phyloP scores from a whole-genome alignment of 2,888 invertebrate species.

The Drosophila kanekoi region DNA sequence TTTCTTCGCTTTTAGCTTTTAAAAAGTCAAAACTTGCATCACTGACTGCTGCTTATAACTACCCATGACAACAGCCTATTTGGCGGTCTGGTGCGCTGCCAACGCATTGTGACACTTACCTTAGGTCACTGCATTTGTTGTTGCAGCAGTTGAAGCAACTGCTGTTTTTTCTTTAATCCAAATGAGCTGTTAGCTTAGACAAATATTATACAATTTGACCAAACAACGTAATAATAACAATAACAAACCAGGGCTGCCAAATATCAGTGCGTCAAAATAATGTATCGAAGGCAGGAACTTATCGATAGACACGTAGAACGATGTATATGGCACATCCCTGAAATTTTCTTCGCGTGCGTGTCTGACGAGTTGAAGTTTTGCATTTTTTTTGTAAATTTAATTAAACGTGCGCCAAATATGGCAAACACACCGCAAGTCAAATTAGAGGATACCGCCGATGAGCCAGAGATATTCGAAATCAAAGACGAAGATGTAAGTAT shows the following conservation, averaged over 20 bases:
- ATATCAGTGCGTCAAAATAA: neutral
- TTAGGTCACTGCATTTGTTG: constrained; percentile 35
- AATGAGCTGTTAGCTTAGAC: neutral
- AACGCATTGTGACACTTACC: constrained; percentile 22
- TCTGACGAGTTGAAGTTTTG: constrained; percentile 29
- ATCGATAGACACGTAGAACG: constrained; percentile 30
- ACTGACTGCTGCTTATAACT: constrained; percentile 3
- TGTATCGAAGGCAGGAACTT: neutral
- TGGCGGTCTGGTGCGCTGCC: neutral
- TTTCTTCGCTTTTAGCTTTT: neutral
- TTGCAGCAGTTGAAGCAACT: constrained; percentile 2
- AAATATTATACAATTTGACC: constrained; percentile 4
- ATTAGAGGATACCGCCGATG: constrained; percentile 24
- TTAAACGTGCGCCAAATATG: constrained; percentile 47
- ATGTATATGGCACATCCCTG: constrained; percentile 32
- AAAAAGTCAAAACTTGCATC: constrained; percentile 21
- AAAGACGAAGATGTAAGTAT: constrained; percentile 71
- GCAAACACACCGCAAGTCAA: constrained; percentile 43
- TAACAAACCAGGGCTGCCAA: constrained; percentile 31
- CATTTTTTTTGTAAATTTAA: constrained; percentile 31
- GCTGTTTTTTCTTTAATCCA: neutral
- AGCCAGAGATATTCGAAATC: constrained; percentile 45
- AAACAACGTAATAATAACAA: constrained; percentile 34
- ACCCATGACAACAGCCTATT: neutral
- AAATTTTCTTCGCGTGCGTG: constrained; percentile 56